Percentiles rank a stretch among this genome's conserved stretches.
These are phyloP conservation scores for Platycheirus albimanus DNA, from an alignment of 2,888 invertebrate species.

Conservation along the genomic window DNA sequence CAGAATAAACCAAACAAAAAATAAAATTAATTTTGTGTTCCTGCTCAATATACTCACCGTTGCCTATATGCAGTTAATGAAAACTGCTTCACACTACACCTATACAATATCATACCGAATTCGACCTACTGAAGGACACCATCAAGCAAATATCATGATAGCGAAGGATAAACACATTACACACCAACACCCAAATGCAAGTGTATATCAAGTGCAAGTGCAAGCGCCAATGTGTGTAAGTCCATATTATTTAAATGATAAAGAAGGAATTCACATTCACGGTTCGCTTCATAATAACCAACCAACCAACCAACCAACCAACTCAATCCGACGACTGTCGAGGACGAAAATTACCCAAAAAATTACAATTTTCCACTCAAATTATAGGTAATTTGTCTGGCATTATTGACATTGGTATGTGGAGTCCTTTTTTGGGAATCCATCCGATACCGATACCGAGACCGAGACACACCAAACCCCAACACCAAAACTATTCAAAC, in stretches of 20 bases:
- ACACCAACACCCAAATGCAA: background rate
- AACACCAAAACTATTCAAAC: background rate
- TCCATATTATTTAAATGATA: slow-evolving; percentile 55
- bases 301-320: background rate
- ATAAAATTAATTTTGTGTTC: slow-evolving; percentile 54
- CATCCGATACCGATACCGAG: too few relatives aligned
- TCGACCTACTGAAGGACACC: slow-evolving; percentile 8
- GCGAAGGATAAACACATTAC: background rate
- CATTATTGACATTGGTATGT: slow-evolving; percentile 56
- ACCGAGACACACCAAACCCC: background rate
- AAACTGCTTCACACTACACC: slow-evolving; percentile 63
- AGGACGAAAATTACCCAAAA: slow-evolving; percentile 38
- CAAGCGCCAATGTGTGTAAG: background rate
- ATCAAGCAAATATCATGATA: background rate
- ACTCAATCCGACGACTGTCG: background rate
- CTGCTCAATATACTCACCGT: too few relatives aligned
- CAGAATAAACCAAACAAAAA: slow-evolving; percentile 8
- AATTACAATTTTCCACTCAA: slow-evolving; percentile 61
- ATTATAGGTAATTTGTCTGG: slow-evolving; percentile 67
- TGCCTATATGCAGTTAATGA: slow-evolving; percentile 70
- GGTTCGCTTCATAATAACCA: slow-evolving; percentile 16
- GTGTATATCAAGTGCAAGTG: too few relatives aligned
- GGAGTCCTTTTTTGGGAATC: slow-evolving; percentile 17
- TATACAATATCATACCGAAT: background rate
- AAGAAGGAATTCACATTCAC: slow-evolving; percentile 39